These are phyloP conservation scores for Laterallus jamaicensis DNA, from an alignment of 2,113 vertebrate genomes.

Conservation along the genomic window DNA sequence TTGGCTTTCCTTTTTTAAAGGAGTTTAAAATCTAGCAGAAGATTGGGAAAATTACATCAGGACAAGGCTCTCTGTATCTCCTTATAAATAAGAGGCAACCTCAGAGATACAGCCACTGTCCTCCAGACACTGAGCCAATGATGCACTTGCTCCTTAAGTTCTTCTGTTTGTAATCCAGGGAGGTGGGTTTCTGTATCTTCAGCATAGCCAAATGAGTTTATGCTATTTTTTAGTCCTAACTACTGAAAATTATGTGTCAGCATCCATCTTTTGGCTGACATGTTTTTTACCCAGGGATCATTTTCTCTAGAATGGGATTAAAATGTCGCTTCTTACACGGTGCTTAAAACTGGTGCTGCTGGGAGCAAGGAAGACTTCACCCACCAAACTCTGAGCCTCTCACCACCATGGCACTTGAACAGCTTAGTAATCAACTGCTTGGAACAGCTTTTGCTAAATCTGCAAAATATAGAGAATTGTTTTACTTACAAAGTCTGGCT, in stretches of 20 bases:
- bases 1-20: neutral
- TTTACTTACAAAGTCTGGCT: neutral
- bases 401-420: accelerated
- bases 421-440: neutral
- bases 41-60: neutral
- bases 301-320: neutral
- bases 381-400: neutral
- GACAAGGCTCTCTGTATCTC: neutral
- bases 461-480: neutral
- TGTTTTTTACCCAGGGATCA: neutral
- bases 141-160: neutral
- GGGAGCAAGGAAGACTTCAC: neutral
- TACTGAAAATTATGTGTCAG: neutral
- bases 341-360: neutral
- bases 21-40: neutral
- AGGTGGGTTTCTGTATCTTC: neutral
- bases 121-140: accelerated
- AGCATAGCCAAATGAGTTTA: neutral
- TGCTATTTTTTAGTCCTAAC: neutral
- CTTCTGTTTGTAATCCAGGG: neutral
- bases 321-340: neutral
- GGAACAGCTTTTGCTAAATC: neutral
- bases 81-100: neutral
- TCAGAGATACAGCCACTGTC: accelerated
- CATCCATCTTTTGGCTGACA: neutral